Evolutionary conservation across 1,140 invertebrate genomes (phyloP).

Genomic region (Calephelis virginiensis): DNA sequence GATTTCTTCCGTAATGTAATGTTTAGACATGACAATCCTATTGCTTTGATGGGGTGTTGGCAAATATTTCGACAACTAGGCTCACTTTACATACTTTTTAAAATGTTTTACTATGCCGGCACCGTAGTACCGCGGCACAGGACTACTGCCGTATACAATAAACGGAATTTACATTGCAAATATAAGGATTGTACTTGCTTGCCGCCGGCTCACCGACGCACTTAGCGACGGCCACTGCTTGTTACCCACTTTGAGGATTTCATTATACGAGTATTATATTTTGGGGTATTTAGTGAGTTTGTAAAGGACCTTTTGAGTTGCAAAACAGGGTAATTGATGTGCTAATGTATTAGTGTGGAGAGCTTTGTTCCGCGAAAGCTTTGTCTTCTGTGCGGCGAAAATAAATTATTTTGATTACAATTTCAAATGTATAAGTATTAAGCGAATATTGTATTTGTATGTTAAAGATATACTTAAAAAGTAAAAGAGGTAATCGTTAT

Average conservation of each 20-base stretch:
- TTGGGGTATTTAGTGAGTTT: conserved; percentile 2
- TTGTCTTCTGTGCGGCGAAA: background rate
- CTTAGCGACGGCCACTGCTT: conserved; percentile 6
- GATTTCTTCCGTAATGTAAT: too few relatives aligned
- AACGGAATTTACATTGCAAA: conserved; percentile 26
- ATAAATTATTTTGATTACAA: background rate
- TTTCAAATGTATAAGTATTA: background rate
- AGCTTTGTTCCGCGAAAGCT: background rate
- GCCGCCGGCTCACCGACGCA: conserved; percentile 16
- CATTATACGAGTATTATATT: conserved; percentile 8
- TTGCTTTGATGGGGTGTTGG: too few relatives aligned
- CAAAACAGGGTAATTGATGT: conserved; percentile 9
- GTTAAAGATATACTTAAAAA: too few relatives aligned
- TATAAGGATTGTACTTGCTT: conserved; percentile 20
- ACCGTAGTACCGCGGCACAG: too few relatives aligned
- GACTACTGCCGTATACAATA: background rate
- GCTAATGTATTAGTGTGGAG: background rate
- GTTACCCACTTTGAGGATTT: conserved; percentile 2
- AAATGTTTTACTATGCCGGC: too few relatives aligned
- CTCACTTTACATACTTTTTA: too few relatives aligned
- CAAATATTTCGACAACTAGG: too few relatives aligned
- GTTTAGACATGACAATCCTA: too few relatives aligned
- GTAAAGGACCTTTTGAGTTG: conserved; percentile 6
- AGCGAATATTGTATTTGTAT: too few relatives aligned
- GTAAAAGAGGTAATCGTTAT: too few relatives aligned